Evolutionary conservation across 2,888 invertebrate species (phyloP).

Genomic region (Lasiommata megera): DNA sequence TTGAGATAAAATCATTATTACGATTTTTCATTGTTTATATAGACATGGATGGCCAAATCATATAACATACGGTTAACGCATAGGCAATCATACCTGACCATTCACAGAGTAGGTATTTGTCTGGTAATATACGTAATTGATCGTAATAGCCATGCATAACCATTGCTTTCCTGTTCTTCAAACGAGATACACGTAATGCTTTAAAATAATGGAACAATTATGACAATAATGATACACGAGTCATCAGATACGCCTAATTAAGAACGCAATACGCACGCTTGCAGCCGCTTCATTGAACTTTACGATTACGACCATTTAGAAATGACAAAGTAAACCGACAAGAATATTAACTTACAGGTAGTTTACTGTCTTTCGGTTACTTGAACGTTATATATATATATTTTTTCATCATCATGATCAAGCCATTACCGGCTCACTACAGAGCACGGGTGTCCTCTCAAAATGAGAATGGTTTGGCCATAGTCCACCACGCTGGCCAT

Average conservation of each 20-base stretch:
- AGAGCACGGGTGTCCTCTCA: too few species aligned
- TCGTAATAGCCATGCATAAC: constrained; percentile 24
- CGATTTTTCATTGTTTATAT: too few species aligned
- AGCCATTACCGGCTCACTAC: too few species aligned
- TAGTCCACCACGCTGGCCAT: too few species aligned
- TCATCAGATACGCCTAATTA: constrained; percentile 16
- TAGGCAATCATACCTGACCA: constrained; percentile 12
- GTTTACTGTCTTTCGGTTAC: too few species aligned
- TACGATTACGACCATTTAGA: background rate
- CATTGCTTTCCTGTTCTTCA: constrained; percentile 25
- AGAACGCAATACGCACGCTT: constrained; percentile 4
- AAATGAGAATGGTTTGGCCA: too few species aligned
- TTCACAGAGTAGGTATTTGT: constrained; percentile 9
- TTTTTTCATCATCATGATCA: too few species aligned
- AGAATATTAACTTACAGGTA: background rate
- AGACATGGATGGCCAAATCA: too few species aligned
- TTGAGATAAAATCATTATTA: too few species aligned
- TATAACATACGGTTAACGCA: background rate
- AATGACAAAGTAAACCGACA: background rate
- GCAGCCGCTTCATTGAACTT: constrained; percentile 9
- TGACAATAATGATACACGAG: constrained; percentile 12
- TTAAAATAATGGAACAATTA: constrained; percentile 18
- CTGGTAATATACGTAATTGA: constrained; percentile 16
- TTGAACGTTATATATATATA: too few species aligned
- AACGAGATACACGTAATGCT: constrained; percentile 18